Evolutionary conservation across 2,888 invertebrate genomes (phyloP).

Genomic region (Villa cingulata): DNA sequence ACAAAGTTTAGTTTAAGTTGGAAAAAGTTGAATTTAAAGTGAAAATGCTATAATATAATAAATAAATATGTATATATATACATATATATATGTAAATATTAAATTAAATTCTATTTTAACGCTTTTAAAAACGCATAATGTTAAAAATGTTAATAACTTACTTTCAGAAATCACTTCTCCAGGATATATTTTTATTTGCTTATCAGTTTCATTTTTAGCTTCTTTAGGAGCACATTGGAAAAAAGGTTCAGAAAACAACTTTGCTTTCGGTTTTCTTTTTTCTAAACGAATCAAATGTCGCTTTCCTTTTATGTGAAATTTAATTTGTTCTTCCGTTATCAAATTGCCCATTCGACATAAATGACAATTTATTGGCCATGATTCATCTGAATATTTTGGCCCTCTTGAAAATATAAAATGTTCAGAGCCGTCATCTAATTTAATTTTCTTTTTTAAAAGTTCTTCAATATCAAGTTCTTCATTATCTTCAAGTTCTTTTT

Average conservation of each 20-base stretch:
- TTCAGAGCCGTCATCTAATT: slow-evolving; percentile 8
- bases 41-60: not conserved
- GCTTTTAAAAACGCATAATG: no score
- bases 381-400: slow-evolving; percentile 11
- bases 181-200: slow-evolving; percentile 11
- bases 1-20: no score
- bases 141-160: slow-evolving; percentile 7
- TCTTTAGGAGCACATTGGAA: slow-evolving; percentile 2
- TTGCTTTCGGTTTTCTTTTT: slow-evolving; percentile 1
- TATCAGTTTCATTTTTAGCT: not conserved
- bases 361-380: slow-evolving; percentile 13
- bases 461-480: slow-evolving; percentile 7
- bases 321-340: slow-evolving; percentile 4
- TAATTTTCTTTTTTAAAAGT: slow-evolving; percentile 4
- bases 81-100: no score
- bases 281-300: slow-evolving; percentile 4
- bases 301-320: slow-evolving; percentile 5
- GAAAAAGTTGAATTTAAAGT: no score
- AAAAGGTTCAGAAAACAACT: slow-evolving; percentile 8
- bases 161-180: slow-evolving; percentile 12
- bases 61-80: no score
- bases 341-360: slow-evolving; percentile 10
- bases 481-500: not conserved
- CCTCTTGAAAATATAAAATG: slow-evolving; percentile 9
- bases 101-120: no score